Evolutionary conservation across 2,888 invertebrate genomes (phyloP), one percentile per base, ranked within the genome.

Genomic region (Napeogenes sylphis): DNA sequence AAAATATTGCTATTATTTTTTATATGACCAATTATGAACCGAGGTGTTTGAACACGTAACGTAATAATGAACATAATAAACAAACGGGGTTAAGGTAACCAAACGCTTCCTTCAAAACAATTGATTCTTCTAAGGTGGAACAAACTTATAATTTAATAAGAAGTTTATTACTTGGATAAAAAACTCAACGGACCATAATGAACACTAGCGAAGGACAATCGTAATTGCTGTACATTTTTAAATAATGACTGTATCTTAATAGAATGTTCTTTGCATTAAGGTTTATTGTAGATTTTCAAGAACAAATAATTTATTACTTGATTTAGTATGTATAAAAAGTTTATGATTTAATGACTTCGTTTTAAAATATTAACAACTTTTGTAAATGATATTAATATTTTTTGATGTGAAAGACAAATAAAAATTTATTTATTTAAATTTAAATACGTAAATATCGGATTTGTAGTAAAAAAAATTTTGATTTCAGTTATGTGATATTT

Each of bases 51-150:
- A 42, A 42, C 12, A 12, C 42, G 8, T 3, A 8, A 42, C 42
- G 10, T 10, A 42, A 42, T 42, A 42, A 42, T 42, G 10, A 42
- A 42, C 42, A 42, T 42, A 68, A 21, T 21, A 21, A 21, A 21
- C 21, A 21, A 87, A 76, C 75, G 78, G 75, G 87, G 87, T 85
- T 79, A 87, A 88, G 87, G 87, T 76, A 74, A 83, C 69, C 65
- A 71, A 75, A 70, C 73, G 74, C 78, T 84, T 84, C 82, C 83
- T 83, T 70, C 66, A 69, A 69, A 67, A 70, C 68, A 70, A 69
- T 69, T 61, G 59, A 66, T 61, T 51, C 32, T 32, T 61, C 57
- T 66, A 62, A 62, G 65, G 61, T 59, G 51, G 54, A 64, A 59
- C 58, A 61, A 42, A 46, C 46, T 57, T 51, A 61, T 56, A 45